Evolutionary conservation across 2,113 vertebrate species (phyloP).

Genomic region (Poeciliopsis turrubarensis): DNA sequence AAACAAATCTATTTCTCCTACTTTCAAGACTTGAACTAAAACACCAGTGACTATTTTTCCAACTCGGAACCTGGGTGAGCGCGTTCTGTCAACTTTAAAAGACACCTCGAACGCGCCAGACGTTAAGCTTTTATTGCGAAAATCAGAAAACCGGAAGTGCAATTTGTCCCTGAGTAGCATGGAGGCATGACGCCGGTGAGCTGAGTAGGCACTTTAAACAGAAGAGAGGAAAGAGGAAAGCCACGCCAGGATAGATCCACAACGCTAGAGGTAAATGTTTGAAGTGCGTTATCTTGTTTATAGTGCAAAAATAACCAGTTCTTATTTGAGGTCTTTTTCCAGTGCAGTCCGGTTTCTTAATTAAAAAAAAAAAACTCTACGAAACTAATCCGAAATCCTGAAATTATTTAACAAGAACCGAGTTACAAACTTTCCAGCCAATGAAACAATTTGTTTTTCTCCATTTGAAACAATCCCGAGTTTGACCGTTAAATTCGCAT

Average conservation of each 20-base stretch:
- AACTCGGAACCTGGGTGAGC: too few relatives aligned
- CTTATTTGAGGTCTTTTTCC: not conserved
- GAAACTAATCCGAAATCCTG: not conserved
- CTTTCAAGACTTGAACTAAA: too few relatives aligned
- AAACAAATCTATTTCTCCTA: too few relatives aligned
- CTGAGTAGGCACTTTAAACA: not conserved
- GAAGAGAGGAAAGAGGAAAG: not conserved
- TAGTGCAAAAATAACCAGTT: not conserved
- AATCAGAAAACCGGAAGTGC: slow-evolving; percentile 16
- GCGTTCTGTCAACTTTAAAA: too few relatives aligned
- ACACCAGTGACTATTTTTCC: too few relatives aligned
- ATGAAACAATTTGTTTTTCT: too few relatives aligned
- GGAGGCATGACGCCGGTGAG: not conserved
- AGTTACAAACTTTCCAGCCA: not conserved
- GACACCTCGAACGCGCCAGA: not conserved
- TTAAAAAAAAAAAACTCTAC: too few relatives aligned
- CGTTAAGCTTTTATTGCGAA: slow-evolving; percentile 44
- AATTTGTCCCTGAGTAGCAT: not conserved
- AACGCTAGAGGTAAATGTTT: slow-evolving; percentile 42
- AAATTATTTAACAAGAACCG: not conserved
- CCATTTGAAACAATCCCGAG: not conserved
- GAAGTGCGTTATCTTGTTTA: not conserved
- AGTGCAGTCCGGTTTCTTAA: not conserved
- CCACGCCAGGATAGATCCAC: slow-evolving; percentile 7
- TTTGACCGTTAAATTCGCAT: not conserved